Conservation (phyloP, 1,140 invertebrate genomes). For the Meloidogyne chitwoodi region DNA sequence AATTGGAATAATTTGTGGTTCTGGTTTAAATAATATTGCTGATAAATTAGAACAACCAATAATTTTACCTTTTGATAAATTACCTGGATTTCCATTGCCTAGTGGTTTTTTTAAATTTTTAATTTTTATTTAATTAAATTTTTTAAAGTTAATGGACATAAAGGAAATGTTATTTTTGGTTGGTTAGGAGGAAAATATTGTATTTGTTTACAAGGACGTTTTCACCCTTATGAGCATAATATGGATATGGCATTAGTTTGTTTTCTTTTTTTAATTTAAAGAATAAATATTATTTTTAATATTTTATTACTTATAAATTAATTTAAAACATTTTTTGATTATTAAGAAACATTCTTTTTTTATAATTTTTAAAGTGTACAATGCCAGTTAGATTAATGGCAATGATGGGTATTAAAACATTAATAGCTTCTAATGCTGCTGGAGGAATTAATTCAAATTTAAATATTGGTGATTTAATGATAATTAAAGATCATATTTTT, state of each 20-base stretch:
- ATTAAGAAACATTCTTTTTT: neutral
- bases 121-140: neutral
- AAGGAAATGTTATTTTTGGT: conserved; percentile 57
- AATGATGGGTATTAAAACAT: conserved; percentile 47
- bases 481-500: conserved; percentile 61
- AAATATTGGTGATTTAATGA: conserved; percentile 59
- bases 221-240: conserved; percentile 57
- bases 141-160: conserved; percentile 50
- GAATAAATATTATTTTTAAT: no score
- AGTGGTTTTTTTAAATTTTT: conserved; percentile 18
- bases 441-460: conserved; percentile 60
- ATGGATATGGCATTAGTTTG: conserved; percentile 56
- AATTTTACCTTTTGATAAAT: conserved; percentile 49
- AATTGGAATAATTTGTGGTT: conserved; percentile 58
- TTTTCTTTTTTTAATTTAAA: neutral
- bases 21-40: conserved; percentile 51
- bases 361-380: conserved; percentile 45
- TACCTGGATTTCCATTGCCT: conserved; percentile 53
- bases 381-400: conserved; percentile 56
- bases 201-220: conserved; percentile 56
- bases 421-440: conserved; percentile 57
- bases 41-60: conserved; percentile 39
- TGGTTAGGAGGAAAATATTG: conserved; percentile 45
- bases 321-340: neutral
- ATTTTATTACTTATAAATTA: no score